phyloP scores from a whole-genome alignment of 2,113 vertebrate species.

The Antennarius striatus region DNA sequence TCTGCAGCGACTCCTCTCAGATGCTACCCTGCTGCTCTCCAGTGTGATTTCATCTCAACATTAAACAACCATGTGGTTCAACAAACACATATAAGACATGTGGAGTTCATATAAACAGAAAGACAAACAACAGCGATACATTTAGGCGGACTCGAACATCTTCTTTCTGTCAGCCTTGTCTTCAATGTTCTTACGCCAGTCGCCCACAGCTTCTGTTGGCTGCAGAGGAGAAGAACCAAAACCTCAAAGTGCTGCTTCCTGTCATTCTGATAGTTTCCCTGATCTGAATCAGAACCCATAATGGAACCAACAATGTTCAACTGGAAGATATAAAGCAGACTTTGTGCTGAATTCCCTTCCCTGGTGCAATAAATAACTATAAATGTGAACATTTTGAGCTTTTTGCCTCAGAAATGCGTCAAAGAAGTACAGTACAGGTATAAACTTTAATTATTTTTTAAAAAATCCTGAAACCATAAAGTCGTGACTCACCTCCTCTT shows the following conservation, averaged over 20 bases:
- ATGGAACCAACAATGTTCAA: no score
- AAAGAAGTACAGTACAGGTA: no score
- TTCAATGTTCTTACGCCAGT: slow-evolving; percentile 98
- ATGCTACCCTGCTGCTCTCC: slow-evolving; percentile 12
- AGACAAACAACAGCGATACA: not conserved
- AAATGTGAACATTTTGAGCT: no score
- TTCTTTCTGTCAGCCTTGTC: slow-evolving; percentile 98
- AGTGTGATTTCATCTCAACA: not conserved
- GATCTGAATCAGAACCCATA: no score
- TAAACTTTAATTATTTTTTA: no score
- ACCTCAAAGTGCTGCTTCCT: not conserved
- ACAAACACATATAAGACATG: slow-evolving; percentile 35
- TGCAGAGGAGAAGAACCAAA: not conserved
- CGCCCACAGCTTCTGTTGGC: slow-evolving; percentile 84
- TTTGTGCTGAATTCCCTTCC: no score
- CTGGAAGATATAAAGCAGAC: no score
- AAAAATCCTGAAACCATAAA: no score
- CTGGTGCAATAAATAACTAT: no score
- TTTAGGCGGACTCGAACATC: slow-evolving; percentile 90
- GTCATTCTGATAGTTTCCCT: not conserved
- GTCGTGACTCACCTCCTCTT: slow-evolving; percentile 82
- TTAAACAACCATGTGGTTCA: not conserved
- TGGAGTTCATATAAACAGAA: slow-evolving; percentile 49
- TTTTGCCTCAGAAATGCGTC: no score
- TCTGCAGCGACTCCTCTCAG: slow-evolving; percentile 6